These are phyloP conservation scores for Campopleginae sp. DNA, from an alignment of 2,888 invertebrate species.

Conservation along the genomic window DNA sequence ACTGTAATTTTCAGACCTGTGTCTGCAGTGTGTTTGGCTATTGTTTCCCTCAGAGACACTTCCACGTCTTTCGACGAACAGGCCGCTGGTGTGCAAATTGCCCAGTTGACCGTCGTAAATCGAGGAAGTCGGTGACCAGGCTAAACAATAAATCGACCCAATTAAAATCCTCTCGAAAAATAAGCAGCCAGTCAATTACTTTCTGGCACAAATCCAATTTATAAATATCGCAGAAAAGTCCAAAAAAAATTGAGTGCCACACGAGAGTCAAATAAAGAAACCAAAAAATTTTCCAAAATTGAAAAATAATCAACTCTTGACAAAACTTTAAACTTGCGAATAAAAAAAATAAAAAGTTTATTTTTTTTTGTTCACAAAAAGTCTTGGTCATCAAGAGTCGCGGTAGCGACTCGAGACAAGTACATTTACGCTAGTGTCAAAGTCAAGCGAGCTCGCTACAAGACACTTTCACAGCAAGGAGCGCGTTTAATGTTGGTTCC, in stretches of 20 bases:
- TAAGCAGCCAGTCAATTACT: not conserved
- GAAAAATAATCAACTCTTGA: not conserved
- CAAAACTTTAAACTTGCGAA: not conserved
- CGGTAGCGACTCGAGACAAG: not conserved
- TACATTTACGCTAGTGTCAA: too few species aligned
- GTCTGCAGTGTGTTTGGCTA: constrained; percentile 84
- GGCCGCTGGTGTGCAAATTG: constrained; percentile 88
- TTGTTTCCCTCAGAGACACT: constrained; percentile 85
- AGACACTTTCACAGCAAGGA: too few species aligned
- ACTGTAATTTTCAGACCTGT: constrained; percentile 87
- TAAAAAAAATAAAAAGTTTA: not conserved
- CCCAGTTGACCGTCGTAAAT: constrained; percentile 89
- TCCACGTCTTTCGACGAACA: constrained; percentile 87
- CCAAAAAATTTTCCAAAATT: not conserved
- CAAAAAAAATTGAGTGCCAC: too few species aligned
- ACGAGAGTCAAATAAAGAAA: too few species aligned
- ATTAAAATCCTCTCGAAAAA: not conserved
- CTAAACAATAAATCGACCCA: constrained; percentile 81
- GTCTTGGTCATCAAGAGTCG: not conserved
- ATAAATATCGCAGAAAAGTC: too few species aligned
- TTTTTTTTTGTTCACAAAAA: not conserved
- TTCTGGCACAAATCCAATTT: too few species aligned
- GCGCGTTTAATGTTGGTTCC: too few species aligned
- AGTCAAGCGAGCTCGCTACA: too few species aligned
- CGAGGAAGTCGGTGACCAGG: constrained; percentile 90